phyloP scores from a whole-genome alignment of 1,140 invertebrate species.

The Bombyx mandarina region DNA sequence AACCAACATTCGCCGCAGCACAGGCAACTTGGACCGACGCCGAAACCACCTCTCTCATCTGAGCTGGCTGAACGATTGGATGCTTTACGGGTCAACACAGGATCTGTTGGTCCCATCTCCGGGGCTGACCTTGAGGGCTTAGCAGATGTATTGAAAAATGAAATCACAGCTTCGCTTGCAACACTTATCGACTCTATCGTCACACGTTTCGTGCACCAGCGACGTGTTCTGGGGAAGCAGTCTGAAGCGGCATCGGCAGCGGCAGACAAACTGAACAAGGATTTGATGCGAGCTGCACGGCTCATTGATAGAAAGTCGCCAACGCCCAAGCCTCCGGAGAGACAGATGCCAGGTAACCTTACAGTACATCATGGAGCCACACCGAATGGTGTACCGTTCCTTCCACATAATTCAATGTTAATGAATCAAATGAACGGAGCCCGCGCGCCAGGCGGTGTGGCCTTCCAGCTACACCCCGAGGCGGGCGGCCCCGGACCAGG shows the following conservation, averaged over 20 bases:
- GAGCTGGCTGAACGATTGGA: slow-evolving; percentile 76
- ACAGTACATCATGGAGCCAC: slow-evolving; percentile 63
- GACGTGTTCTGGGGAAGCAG: slow-evolving; percentile 79
- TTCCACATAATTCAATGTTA: slow-evolving; percentile 56
- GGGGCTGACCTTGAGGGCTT: slow-evolving; percentile 87
- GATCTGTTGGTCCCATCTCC: slow-evolving; percentile 74
- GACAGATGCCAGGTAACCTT: slow-evolving; percentile 75
- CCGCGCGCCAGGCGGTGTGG: slow-evolving; percentile 68
- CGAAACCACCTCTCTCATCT: slow-evolving; percentile 71
- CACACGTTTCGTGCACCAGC: slow-evolving; percentile 86
- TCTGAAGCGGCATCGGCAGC: slow-evolving; percentile 80
- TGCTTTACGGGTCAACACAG: slow-evolving; percentile 75
- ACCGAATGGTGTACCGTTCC: slow-evolving; percentile 56
- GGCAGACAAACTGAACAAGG: slow-evolving; percentile 86
- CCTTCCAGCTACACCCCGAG: slow-evolving; percentile 64
- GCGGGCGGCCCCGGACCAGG: slow-evolving; percentile 74
- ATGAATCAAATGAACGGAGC: slow-evolving; percentile 68
- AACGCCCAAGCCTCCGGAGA: slow-evolving; percentile 82
- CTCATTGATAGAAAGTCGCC: slow-evolving; percentile 88
- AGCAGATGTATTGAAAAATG: slow-evolving; percentile 89
- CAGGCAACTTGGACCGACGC: slow-evolving; percentile 59
- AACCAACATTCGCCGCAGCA: slow-evolving; percentile 72
- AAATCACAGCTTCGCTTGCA: slow-evolving; percentile 87
- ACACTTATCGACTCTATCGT: slow-evolving; percentile 92
- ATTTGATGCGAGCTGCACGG: slow-evolving; percentile 82